Base-by-base conservation (phyloP, 2,888 invertebrate genomes). In the Cryptophagus acutangulus region DNA sequence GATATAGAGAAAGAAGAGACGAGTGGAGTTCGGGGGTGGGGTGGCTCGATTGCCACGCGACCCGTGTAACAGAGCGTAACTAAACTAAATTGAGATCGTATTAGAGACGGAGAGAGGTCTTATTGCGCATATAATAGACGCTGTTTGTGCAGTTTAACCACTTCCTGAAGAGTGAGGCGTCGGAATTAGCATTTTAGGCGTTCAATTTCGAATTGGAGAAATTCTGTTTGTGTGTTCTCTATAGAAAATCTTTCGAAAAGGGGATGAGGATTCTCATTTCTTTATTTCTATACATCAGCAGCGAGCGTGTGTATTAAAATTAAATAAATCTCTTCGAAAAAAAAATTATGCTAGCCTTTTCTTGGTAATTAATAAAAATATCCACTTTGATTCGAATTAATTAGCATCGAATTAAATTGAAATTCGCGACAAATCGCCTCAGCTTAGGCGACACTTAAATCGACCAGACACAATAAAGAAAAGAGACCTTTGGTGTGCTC, bases 81-180 rank as follows among this genome's bases (percentile, higher is more conserved):
- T 71, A 71, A 71, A 71, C 70, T 70, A 71, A 71, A 71, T 71
- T 70, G 71, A 71, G 71, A 71, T 70, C 70, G 70, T 69, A 70
- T 71, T 71, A 70, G 69, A 67, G 65, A 59, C 63, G 67, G 66
- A 66, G 67, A 65, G 66, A 66, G 64, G 67, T 69, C 70, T 69
- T 69, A 70, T 70, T 69, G 69, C 69, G 69, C 70, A 69, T 69
- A 69, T 69, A 69, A 70, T 70, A 69, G 70, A 69, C 67, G 69
- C 66, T 70, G 69, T 70, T 69, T 69, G 70, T 69, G 68, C 69
- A 67, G 70, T 70, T 70, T 69, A 70, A 70, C 69, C 70, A 69
- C 69, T 69, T 69, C 63, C 66, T 64, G 64, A 63, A 61, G 68
- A 66, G n/a, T n/a, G 63, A 47, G 61, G 63, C 63, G 62, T 62